Evolutionary conservation across 2,888 invertebrate genomes (phyloP), one percentile per base, ranked within the genome.

Genomic region (Macrophya annulata): DNA sequence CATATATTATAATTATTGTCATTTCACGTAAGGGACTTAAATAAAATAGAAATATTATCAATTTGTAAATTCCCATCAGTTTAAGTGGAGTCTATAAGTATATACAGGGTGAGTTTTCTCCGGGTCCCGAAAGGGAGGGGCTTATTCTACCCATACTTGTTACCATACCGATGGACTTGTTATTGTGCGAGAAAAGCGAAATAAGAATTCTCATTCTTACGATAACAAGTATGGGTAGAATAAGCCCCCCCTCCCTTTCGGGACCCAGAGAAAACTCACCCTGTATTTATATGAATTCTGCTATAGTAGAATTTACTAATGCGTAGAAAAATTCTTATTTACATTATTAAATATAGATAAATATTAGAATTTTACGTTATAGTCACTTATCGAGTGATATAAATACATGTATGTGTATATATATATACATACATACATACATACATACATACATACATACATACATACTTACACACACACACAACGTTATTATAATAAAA

Each of bases 241-340:
- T n/a, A n/a, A n/a, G n/a, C n/a, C n/a, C n/a, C n/a, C n/a, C n/a
- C n/a, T n/a, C n/a, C n/a, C n/a, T n/a, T n/a, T n/a, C n/a, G n/a
- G n/a, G n/a, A n/a, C n/a, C n/a, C n/a, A n/a, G n/a, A n/a, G n/a
- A n/a, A n/a, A n/a, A n/a, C n/a, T n/a, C n/a, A n/a, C n/a, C n/a
- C n/a, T n/a, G n/a, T n/a, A n/a, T n/a, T n/a, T n/a, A n/a, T n/a
- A n/a, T n/a, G n/a, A n/a, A n/a, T 77, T 51, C 48, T 77, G 76
- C 25, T 48, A 77, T 55, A 55, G n/a, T 74, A 77, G 76, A 77
- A 77, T 77, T 77, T 48, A 31, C 37, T 37, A 31, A 40, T 48
- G 12, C 51, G 25, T 77, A 17, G 45, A 8, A 17, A 77, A 4
- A 51, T 51, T 77, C 31, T 77, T 31, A 77, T 31, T 51, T 15